phyloP scores from a whole-genome alignment of 2,888 invertebrate genomes.

The Pollenia amentaria region DNA sequence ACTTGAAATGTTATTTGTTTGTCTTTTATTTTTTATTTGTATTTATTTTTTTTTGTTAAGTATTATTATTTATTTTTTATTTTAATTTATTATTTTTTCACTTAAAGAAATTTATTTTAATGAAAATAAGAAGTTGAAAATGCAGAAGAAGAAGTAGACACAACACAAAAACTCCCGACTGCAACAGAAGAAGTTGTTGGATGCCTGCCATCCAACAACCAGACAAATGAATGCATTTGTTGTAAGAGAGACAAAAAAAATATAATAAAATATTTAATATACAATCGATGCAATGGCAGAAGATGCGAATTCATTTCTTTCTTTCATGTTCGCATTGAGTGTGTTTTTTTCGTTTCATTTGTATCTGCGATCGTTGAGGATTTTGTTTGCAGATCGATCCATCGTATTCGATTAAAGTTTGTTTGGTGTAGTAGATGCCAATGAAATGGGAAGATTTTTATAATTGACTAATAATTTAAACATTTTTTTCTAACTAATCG shows the following conservation, averaged over 20 bases:
- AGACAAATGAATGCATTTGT: not conserved
- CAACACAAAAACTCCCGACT: not conserved
- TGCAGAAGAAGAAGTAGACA: not conserved
- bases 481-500: not conserved
- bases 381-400: slow-evolving; percentile 15
- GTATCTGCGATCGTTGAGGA: not conserved
- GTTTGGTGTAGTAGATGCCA: not conserved
- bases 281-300: slow-evolving; percentile 39
- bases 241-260: not conserved
- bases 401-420: slow-evolving; percentile 1
- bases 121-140: slow-evolving; percentile 56
- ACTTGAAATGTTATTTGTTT: slow-evolving; percentile 49
- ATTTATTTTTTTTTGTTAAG: slow-evolving; percentile 27
- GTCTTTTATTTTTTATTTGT: not conserved
- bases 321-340: not conserved
- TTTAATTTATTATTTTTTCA: slow-evolving; percentile 73
- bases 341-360: not conserved
- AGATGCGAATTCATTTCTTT: slow-evolving; percentile 38
- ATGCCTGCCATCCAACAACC: slow-evolving; percentile 3
- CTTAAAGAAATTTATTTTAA: slow-evolving; percentile 74
- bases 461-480: not conserved
- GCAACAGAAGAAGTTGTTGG: slow-evolving; percentile 31
- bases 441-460: not conserved
- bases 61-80: slow-evolving; percentile 69
- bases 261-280: slow-evolving; percentile 33